These are phyloP conservation scores for Horisme vitalbata DNA, from an alignment of 2,888 invertebrate genomes.

Conservation along the genomic window DNA sequence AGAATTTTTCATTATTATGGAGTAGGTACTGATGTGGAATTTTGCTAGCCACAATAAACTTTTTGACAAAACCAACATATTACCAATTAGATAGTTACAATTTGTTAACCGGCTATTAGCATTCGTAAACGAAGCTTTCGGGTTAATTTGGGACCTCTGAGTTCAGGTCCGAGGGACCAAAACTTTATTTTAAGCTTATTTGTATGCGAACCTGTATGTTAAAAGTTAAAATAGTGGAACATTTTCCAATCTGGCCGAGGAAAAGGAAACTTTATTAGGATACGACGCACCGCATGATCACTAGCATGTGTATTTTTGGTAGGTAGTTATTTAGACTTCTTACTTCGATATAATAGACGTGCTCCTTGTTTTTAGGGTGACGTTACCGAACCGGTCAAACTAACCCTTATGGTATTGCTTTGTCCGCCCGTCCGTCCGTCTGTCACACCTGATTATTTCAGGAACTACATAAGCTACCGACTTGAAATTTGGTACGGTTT, in stretches of 20 bases:
- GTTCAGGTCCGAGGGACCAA: conserved; percentile 51
- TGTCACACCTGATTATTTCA: no score
- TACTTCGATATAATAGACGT: no score
- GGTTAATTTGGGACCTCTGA: conserved; percentile 46
- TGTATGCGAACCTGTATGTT: conserved; percentile 39
- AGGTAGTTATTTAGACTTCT: no score
- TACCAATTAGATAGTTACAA: conserved; percentile 31
- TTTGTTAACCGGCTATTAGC: conserved; percentile 53
- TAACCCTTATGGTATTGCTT: no score
- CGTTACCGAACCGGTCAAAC: no score
- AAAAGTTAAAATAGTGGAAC: conserved; percentile 15
- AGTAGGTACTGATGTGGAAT: no score
- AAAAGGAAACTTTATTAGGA: conserved; percentile 9
- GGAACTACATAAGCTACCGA: no score
- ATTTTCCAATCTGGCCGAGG: conserved; percentile 5
- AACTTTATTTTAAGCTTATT: conserved; percentile 58
- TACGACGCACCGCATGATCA: neutral
- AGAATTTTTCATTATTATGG: no score
- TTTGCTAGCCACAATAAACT: neutral
- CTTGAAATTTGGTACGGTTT: no score
- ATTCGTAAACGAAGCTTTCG: conserved; percentile 42
- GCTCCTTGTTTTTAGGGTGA: no score
- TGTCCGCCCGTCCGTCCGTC: no score
- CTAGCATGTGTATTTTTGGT: no score
- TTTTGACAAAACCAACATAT: conserved; percentile 6